Percentiles rank a stretch among this genome's conserved stretches.
Conservation (phyloP, 23 tunicate genomes). For the Oikopleura dioica region DNA sequence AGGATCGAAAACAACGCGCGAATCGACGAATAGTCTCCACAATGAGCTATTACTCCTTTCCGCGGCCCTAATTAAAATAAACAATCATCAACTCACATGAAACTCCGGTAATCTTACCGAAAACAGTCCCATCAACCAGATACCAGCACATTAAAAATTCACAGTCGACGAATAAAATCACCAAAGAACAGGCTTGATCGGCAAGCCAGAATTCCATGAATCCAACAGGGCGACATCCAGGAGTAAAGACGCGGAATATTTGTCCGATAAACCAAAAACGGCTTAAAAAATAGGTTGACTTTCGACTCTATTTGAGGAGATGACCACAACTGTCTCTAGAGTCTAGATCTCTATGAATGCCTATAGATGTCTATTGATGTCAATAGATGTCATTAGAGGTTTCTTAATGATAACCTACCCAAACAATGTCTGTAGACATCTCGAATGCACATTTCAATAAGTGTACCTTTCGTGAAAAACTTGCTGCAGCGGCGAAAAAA, state of each 20-base stretch:
- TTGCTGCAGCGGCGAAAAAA: no score
- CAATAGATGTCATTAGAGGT: no score
- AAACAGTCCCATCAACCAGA: neutral
- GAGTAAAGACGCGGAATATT: neutral
- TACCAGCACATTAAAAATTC: neutral
- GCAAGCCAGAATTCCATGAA: neutral
- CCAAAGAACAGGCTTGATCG: constrained; percentile 1
- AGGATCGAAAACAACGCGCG: neutral
- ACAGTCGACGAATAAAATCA: neutral
- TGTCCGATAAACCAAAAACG: neutral
- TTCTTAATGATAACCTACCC: no score
- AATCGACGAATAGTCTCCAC: neutral
- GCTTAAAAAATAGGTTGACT: neutral
- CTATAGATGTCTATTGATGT: no score
- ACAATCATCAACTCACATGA: no score
- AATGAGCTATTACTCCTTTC: neutral
- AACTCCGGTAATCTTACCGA: neutral
- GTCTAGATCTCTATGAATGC: no score
- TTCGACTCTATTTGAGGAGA: no score
- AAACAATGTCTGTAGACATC: no score
- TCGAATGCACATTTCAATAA: no score
- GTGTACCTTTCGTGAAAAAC: no score
- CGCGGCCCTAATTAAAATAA: no score
- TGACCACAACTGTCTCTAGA: no score
- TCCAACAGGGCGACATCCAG: neutral